Conservation (phyloP, 2,113 vertebrate genomes). For the Chaetura pelagica region DNA sequence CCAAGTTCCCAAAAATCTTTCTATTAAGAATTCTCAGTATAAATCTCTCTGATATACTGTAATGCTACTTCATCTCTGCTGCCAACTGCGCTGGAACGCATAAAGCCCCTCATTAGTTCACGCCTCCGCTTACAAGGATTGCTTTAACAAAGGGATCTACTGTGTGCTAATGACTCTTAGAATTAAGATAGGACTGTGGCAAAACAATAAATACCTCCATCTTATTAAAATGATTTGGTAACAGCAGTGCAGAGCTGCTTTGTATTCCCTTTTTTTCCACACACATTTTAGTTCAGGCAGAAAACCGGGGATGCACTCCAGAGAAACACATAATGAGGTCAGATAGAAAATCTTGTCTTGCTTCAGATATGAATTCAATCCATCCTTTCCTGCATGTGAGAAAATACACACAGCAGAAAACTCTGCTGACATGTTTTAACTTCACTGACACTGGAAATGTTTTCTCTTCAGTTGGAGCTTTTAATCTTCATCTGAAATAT, state of each 20-base stretch:
- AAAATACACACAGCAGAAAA: conserved; percentile 59
- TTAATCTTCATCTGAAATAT: conserved; percentile 50
- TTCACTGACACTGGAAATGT: conserved; percentile 64
- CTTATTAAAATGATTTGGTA: conserved; percentile 70
- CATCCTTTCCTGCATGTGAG: conserved; percentile 71
- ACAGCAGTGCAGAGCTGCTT: conserved; percentile 46
- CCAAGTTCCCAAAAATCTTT: conserved; percentile 61
- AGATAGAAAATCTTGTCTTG: conserved; percentile 78
- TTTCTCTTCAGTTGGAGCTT: conserved; percentile 46
- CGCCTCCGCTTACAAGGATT: conserved; percentile 54
- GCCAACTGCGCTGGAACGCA: conserved; percentile 46
- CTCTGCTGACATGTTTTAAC: conserved; percentile 65
- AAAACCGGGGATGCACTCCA: conserved; percentile 67
- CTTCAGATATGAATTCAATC: conserved; percentile 78
- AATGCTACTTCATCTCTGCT: conserved; percentile 68
- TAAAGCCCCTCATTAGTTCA: conserved; percentile 74
- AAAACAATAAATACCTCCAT: conserved; percentile 74
- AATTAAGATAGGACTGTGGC: conserved; percentile 64
- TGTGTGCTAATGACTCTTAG: conserved; percentile 65
- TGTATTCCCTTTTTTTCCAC: conserved; percentile 55
- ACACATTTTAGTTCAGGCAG: conserved; percentile 69
- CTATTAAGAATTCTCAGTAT: conserved; percentile 53
- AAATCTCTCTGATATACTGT: conserved; percentile 70
- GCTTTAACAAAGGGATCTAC: conserved; percentile 67
- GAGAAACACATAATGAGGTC: conserved; percentile 80